Conservation (phyloP, 2,888 invertebrate genomes). For the Polia nebulosa region DNA sequence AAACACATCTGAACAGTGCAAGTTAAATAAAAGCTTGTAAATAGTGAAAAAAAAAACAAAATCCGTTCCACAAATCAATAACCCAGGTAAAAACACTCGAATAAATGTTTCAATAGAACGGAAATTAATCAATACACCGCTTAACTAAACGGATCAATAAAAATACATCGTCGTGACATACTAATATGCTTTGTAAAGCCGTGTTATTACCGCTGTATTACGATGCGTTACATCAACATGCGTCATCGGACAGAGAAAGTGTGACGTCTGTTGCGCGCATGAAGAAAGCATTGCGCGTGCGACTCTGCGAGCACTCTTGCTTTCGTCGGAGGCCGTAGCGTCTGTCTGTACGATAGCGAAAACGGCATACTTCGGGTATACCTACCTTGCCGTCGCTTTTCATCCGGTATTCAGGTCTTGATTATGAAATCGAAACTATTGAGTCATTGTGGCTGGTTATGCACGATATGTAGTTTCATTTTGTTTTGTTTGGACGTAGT, state of each 20-base stretch:
- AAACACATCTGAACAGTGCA: too few species aligned
- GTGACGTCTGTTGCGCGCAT: slow-evolving; percentile 86
- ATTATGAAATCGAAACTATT: slow-evolving; percentile 87
- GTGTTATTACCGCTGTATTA: slow-evolving; percentile 78
- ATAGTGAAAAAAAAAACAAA: slow-evolving; percentile 4
- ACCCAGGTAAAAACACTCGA: neutral
- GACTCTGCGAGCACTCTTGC: slow-evolving; percentile 83
- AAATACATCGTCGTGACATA: slow-evolving; percentile 37
- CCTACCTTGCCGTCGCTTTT: slow-evolving; percentile 83
- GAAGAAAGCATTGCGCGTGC: slow-evolving; percentile 90
- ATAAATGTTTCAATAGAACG: slow-evolving; percentile 11
- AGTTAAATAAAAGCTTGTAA: too few species aligned
- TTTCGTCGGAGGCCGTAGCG: slow-evolving; percentile 86
- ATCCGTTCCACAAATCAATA: slow-evolving; percentile 7
- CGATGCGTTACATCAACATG: slow-evolving; percentile 82
- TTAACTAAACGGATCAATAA: slow-evolving; percentile 22
- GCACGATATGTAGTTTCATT: slow-evolving; percentile 71
- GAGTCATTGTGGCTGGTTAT: slow-evolving; percentile 80
- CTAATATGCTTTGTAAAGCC: slow-evolving; percentile 52
- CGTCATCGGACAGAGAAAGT: slow-evolving; percentile 88
- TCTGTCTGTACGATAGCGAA: slow-evolving; percentile 90
- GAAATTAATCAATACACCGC: slow-evolving; percentile 16
- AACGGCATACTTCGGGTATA: slow-evolving; percentile 86
- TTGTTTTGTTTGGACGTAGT: slow-evolving; percentile 43
- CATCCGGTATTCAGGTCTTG: slow-evolving; percentile 86